Base-by-base conservation (phyloP, 2,113 vertebrate genomes). In the Solea senegalensis region DNA sequence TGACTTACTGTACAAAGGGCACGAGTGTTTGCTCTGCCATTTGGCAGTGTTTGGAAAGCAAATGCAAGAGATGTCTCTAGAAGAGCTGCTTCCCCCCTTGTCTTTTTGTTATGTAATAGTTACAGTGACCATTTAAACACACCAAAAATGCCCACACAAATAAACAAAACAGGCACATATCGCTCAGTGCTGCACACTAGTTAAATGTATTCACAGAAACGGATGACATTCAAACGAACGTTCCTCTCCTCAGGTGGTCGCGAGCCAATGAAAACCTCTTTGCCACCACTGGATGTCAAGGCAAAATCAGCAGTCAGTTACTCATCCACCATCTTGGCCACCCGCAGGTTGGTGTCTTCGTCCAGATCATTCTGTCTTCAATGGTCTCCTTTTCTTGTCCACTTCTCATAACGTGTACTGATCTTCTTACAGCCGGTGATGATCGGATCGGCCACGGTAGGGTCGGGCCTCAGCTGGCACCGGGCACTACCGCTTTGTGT, bases 281-380 rank as follows among this genome's bases (percentile, higher is more conserved):
- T 81, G 95, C 96, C 77, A 99, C 98, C 39, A 97, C 94, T 14
- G 96, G 97, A 66, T 98, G 93, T 91, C 96, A 96, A n/a, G 97
- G 98, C 74, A 99, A 97, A 89, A 94, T 96, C 85, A 88, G 69
- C 41, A 97, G 93, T 84, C 97, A 97, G 1, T 83, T 98, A 55
- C 91, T 96, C 48, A 94, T 99, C 82, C 98, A 98, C 93, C 97
- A 99, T 81, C 94, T 98, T 78, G 96, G 96, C 74, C 98, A 99
- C 72, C 92, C 95, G 10, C 97, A 98, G 96, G 98, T 98, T 90
- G 87, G 90, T 61, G 5, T 14, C 11, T 14, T 13, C 14, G 9
- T 26, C 13, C 52, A 14, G 28, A 11, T 72, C 10, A 0, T 14
- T 65, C 7, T 39, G 10, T 3, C 27, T 46, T 39, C 21, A 56